A percentile compares a stretch with the other conserved stretches of the same genome.
phyloP scores from a whole-genome alignment of 2,113 vertebrate genomes.

The Ancistrus triradiatus region DNA sequence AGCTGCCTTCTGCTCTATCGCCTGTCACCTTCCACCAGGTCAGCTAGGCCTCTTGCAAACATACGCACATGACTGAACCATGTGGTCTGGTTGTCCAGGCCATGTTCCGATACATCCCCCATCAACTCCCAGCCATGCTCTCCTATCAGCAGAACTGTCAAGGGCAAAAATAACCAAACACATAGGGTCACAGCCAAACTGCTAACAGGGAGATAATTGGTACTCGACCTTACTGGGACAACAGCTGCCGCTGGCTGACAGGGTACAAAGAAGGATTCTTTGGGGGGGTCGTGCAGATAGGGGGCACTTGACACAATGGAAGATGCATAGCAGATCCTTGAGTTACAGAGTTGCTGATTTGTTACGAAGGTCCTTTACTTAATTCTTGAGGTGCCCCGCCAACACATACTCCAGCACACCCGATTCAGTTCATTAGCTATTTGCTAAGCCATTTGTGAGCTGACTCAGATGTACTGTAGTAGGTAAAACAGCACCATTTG shows the following conservation, averaged over 20 bases:
- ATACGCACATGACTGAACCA: constrained; percentile 9
- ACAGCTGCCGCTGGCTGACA: constrained; percentile 43
- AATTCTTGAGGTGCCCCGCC: too few species aligned
- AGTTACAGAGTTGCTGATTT: neutral
- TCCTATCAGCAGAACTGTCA: constrained; percentile 42
- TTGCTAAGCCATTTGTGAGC: too few species aligned
- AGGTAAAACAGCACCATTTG: too few species aligned
- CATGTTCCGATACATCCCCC: constrained; percentile 41
- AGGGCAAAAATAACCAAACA: constrained; percentile 55
- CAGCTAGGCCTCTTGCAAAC: constrained; percentile 28
- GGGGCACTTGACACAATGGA: neutral
- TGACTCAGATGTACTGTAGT: too few species aligned
- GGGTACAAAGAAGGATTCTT: constrained; percentile 6
- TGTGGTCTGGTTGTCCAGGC: constrained; percentile 17
- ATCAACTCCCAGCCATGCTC: constrained; percentile 26
- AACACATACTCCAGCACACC: too few species aligned
- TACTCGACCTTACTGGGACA: constrained; percentile 43
- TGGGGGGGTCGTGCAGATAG: neutral
- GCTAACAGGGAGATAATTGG: constrained; percentile 50
- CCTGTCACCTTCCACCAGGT: constrained; percentile 40
- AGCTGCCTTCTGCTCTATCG: constrained; percentile 29
- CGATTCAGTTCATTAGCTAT: too few species aligned
- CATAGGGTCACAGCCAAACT: constrained; percentile 47
- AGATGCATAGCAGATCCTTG: neutral
- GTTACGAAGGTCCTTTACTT: neutral